Evolutionary conservation across 2,797 vertebrate genomes (phyloP), one percentile per base, ranked within the genome.

Genomic region (Tapirus indicus): DNA sequence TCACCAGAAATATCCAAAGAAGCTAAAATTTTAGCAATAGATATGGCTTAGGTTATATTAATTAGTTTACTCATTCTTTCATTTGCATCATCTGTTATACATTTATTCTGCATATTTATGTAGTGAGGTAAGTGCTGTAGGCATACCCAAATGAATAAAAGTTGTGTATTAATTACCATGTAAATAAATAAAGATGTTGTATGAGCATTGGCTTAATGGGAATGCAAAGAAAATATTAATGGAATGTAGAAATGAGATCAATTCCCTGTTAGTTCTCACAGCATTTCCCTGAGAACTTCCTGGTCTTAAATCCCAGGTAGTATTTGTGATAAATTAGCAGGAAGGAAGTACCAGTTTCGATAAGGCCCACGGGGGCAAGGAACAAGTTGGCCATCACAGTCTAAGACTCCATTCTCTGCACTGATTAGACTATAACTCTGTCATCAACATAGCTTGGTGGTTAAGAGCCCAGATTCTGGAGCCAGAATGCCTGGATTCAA

Each of bases 171-270:
- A 35, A 38, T 83, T 78, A 35, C 52, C 38, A n/a, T 79, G 66
- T 88, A 93, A 38, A 56, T 49, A 85, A 68, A 80, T 91, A 83
- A 88, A 96, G 69, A 91, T 49, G 8, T 62, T 68, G 20, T 47
- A n/a, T n/a, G 32, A 91, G 44, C 32, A 79, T 62, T n/a, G 41
- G 38, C 86, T 79, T 75, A 8, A 66, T 62, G 52, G 21, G 49
- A 83, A 75, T 35, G 2, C 29, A 94, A 97, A 75, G 58, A 35
- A 75, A 79, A 91, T 75, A 88, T 62, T 75, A 29, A 93, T 49
- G 38, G 29, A 71, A 72, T 72, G 21, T 56, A 38, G 60, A 80
- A 18, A 89, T 62, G 77, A 27, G 20, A 10, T 54, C 2, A 32
- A 52, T 89, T 66, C 7, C 38, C 82, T 92, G 7, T 62, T 69